Evolutionary conservation across 1,140 invertebrate genomes (phyloP).

Genomic region (Drosophila pandora): DNA sequence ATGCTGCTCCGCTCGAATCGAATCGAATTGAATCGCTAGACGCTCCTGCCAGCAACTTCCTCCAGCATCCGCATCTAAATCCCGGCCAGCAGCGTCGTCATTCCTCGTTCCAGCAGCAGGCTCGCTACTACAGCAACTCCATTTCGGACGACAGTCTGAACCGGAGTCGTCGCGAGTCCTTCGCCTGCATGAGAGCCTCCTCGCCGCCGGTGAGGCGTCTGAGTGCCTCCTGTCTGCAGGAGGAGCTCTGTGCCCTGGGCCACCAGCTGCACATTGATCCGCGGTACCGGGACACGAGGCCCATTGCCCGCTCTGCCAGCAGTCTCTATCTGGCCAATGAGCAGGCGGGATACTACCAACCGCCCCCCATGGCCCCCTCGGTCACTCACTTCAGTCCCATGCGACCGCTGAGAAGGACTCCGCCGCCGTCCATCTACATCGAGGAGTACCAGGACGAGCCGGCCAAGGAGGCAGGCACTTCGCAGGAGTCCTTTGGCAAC

Average conservation of each 20-base stretch:
- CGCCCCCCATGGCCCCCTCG: conserved; percentile 23
- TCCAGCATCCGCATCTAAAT: conserved; percentile 51
- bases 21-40: conserved; percentile 20
- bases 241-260: conserved; percentile 74
- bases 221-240: conserved; percentile 80
- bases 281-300: conserved; percentile 76
- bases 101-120: conserved; percentile 67
- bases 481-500: conserved; percentile 74
- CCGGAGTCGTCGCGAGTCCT: conserved; percentile 77
- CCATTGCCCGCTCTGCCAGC: conserved; percentile 77
- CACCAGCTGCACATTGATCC: conserved; percentile 82
- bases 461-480: conserved; percentile 35
- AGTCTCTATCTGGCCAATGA: conserved; percentile 73
- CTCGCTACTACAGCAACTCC: conserved; percentile 67
- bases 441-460: conserved; percentile 81
- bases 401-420: conserved; percentile 61
- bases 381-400: conserved; percentile 64
- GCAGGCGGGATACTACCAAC: conserved; percentile 50
- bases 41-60: conserved; percentile 46
- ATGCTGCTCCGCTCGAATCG: conserved; percentile 41
- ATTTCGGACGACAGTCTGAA: conserved; percentile 80
- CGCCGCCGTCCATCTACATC: conserved; percentile 81
- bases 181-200: conserved; percentile 66
- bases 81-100: conserved; percentile 71
- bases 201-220: conserved; percentile 73